These are phyloP conservation scores for Ferdinandea cuprea DNA, from an alignment of 2,888 invertebrate genomes.

Conservation along the genomic window DNA sequence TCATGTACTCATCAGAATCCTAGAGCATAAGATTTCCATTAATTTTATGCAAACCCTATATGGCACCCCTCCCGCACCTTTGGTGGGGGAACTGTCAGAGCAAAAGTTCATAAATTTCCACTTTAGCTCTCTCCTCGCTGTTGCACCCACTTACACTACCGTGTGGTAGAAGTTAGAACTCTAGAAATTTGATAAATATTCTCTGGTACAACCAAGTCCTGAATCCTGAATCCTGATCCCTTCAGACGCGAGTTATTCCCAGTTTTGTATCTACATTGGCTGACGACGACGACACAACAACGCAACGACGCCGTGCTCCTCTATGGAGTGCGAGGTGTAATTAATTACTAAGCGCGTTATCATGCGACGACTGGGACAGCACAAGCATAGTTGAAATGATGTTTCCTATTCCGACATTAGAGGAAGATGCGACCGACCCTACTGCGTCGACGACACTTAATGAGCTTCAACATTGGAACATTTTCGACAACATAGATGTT, in stretches of 20 bases:
- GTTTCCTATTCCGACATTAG: slow-evolving; percentile 6
- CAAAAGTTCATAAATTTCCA: slow-evolving; percentile 66
- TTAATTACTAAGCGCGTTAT: slow-evolving; percentile 73
- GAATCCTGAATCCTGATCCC: slow-evolving; percentile 51
- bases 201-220: slow-evolving; percentile 44
- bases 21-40: slow-evolving; percentile 43
- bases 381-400: slow-evolving; percentile 59
- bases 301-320: slow-evolving; percentile 15
- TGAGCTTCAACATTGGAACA: slow-evolving; percentile 68
- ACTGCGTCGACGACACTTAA: slow-evolving; percentile 53
- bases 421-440: slow-evolving; percentile 19
- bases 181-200: slow-evolving; percentile 67
- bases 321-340: slow-evolving; percentile 55
- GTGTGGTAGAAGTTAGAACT: not conserved
- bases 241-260: not conserved
- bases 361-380: slow-evolving; percentile 67
- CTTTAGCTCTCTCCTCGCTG: slow-evolving; percentile 1
- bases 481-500: slow-evolving; percentile 69
- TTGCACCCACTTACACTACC: slow-evolving; percentile 18
- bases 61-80: too few relatives aligned
- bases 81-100: slow-evolving; percentile 56
- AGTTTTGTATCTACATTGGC: not conserved
- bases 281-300: too few relatives aligned
- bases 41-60: slow-evolving; percentile 62
- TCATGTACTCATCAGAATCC: slow-evolving; percentile 23